phyloP scores from a whole-genome alignment of 2,797 vertebrate species.

The Microchirus variegatus region DNA sequence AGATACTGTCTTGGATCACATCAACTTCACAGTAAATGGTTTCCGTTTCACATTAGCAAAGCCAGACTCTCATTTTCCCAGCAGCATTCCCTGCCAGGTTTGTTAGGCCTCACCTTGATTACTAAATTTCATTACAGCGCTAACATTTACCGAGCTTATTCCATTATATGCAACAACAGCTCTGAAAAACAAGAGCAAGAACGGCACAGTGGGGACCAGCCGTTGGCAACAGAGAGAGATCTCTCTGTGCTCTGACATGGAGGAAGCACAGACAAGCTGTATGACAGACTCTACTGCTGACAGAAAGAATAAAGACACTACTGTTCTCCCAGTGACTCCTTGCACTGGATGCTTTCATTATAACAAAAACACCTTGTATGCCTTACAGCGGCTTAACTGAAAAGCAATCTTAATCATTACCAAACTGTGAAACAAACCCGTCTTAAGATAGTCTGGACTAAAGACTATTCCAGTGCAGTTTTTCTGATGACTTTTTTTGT shows the following conservation, averaged over 20 bases:
- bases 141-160: neutral
- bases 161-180: conserved; percentile 8
- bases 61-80: neutral
- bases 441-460: conserved; percentile 5
- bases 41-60: neutral
- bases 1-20: neutral
- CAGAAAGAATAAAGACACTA: conserved; percentile 21
- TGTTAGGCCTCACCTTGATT: neutral
- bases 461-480: conserved; percentile 1
- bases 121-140: neutral
- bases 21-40: neutral
- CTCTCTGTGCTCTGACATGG: conserved; percentile 22
- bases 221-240: conserved; percentile 18
- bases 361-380: conserved; percentile 14
- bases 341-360: conserved; percentile 27
- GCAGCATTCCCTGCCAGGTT: neutral
- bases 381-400: conserved; percentile 20
- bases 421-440: conserved; percentile 12
- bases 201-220: conserved; percentile 2
- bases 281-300: conserved; percentile 36
- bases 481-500: conserved; percentile 21
- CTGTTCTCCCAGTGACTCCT: conserved; percentile 33
- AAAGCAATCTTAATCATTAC: conserved; percentile 20
- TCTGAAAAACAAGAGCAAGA: conserved; percentile 4
- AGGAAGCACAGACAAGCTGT: conserved; percentile 24